These are phyloP conservation scores for Oncorhynchus keta DNA, from an alignment of 2,113 vertebrate species.

Conservation along the genomic window DNA sequence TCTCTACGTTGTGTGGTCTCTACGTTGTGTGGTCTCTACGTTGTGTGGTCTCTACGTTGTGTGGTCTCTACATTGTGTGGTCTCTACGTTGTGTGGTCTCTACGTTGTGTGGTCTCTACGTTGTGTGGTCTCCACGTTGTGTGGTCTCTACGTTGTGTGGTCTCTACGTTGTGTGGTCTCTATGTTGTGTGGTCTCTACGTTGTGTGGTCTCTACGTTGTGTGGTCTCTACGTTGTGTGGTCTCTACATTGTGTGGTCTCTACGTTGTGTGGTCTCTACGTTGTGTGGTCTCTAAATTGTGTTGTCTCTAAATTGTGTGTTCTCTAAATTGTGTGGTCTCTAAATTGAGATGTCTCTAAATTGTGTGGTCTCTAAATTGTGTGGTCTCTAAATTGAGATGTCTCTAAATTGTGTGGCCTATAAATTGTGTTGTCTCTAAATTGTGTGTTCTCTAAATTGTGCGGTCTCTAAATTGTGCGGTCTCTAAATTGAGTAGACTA, in stretches of 20 bases:
- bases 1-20: too few species aligned
- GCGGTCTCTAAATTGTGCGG: conserved; percentile 62
- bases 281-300: too few species aligned
- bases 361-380: conserved; percentile 26
- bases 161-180: too few species aligned
- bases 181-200: conserved; percentile 13
- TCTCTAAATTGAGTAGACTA: conserved; percentile 6
- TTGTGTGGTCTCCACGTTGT: too few species aligned
- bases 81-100: conserved; percentile 15
- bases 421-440: conserved; percentile 65
- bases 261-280: too few species aligned
- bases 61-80: conserved; percentile 27
- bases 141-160: too few species aligned
- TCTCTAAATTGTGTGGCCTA: conserved; percentile 48
- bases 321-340: accelerated
- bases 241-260: too few species aligned
- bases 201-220: conserved; percentile 12
- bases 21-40: too few species aligned
- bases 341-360: not conserved
- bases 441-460: conserved; percentile 72
- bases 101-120: too few species aligned
- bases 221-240: too few species aligned
- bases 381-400: conserved; percentile 9
- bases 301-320: too few species aligned
- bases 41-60: conserved; percentile 35